Conservation (phyloP, 2,113 vertebrate genomes). For the Pelvicachromis taeniatus region DNA sequence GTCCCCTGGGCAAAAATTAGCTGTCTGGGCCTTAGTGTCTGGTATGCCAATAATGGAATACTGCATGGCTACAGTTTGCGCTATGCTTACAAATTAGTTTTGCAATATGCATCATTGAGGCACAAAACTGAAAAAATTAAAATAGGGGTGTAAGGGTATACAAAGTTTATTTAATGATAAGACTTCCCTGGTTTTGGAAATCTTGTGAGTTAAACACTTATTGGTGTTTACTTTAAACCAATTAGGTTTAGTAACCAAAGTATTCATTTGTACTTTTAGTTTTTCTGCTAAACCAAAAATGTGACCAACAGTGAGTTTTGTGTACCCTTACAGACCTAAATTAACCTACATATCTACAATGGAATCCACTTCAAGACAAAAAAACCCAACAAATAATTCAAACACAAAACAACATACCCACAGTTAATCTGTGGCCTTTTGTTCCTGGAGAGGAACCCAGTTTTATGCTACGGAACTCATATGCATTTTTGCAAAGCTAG, state of each 20-base stretch:
- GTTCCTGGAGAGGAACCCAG: neutral
- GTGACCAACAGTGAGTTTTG: neutral
- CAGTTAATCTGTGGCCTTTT: neutral
- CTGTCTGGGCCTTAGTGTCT: neutral
- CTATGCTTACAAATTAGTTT: neutral
- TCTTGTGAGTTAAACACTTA: neutral
- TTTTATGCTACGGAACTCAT: neutral
- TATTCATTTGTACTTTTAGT: neutral
- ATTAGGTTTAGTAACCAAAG: neutral
- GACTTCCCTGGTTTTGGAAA: neutral
- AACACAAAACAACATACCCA: neutral
- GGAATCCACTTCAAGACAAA: neutral
- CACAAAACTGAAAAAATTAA: neutral
- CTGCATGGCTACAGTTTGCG: neutral
- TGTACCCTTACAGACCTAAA: neutral
- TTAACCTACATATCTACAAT: neutral
- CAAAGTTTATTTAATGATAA: neutral
- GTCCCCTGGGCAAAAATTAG: neutral
- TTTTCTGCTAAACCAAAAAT: neutral
- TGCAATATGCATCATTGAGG: neutral
- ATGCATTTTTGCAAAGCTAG: constrained; percentile 31
- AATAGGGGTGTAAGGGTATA: neutral
- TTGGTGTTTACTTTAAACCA: neutral
- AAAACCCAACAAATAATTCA: constrained; percentile 5
- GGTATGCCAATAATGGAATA: neutral